Evolutionary conservation across 2,888 invertebrate species (phyloP).

Genomic region (Lapara coniferarum): DNA sequence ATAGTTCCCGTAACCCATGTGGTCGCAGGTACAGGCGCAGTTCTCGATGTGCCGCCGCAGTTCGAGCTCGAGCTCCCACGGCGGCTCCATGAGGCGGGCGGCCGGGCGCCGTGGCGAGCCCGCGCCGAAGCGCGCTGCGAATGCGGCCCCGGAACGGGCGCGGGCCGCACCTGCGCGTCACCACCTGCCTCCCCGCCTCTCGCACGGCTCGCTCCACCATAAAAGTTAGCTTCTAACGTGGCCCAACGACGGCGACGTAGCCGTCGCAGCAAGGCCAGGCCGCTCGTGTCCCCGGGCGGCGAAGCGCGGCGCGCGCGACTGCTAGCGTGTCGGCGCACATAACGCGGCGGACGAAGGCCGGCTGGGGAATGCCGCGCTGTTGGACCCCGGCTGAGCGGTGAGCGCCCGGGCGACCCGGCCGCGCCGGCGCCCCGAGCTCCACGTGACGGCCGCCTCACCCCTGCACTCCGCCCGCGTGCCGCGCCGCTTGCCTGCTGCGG

Average conservation of each 20-base stretch:
- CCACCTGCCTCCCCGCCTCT: constrained; percentile 73
- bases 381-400: constrained; percentile 60
- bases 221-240: constrained; percentile 70
- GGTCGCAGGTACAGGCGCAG: constrained; percentile 95
- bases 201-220: constrained; percentile 68
- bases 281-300: constrained; percentile 63
- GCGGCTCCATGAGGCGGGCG: constrained; percentile 79
- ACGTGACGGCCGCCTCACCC: constrained; percentile 69
- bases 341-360: constrained; percentile 69
- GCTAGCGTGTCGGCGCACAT: constrained; percentile 66
- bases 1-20: constrained; percentile 96
- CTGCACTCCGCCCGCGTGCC: constrained; percentile 52
- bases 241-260: constrained; percentile 68
- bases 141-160: constrained; percentile 73
- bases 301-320: constrained; percentile 65
- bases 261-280: constrained; percentile 72
- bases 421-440: constrained; percentile 76
- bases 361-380: constrained; percentile 75
- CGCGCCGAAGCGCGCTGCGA: constrained; percentile 68
- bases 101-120: constrained; percentile 70
- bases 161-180: constrained; percentile 77
- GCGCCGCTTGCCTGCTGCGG: constrained; percentile 49
- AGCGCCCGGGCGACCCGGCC: constrained; percentile 73
- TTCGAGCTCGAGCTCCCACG: constrained; percentile 90
- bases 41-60: constrained; percentile 94